Evolutionary conservation across 2,888 invertebrate genomes (phyloP).

Genomic region (Drosophila setosimentum): DNA sequence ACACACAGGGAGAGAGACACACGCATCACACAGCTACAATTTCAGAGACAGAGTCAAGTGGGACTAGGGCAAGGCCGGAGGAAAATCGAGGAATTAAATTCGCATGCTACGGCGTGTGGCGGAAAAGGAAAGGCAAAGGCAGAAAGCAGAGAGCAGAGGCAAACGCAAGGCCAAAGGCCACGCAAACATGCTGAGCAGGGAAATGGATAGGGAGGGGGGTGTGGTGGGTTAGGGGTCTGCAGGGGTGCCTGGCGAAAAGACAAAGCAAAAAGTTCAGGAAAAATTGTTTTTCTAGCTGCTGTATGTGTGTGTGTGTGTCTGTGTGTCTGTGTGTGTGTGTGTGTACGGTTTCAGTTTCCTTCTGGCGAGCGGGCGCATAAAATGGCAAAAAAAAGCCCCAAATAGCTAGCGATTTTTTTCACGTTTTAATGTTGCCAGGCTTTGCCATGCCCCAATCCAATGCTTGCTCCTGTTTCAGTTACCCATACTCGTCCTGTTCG

Average conservation of each 20-base stretch:
- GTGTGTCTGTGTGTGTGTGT: slow-evolving; percentile 19
- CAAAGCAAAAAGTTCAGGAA: slow-evolving; percentile 73
- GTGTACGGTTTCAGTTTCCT: slow-evolving; percentile 65
- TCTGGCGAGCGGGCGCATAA: slow-evolving; percentile 54
- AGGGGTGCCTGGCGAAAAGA: slow-evolving; percentile 34
- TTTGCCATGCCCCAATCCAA: slow-evolving; percentile 14
- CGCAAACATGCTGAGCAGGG: slow-evolving; percentile 43
- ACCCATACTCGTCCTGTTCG: slow-evolving; percentile 20
- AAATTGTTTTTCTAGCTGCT: slow-evolving; percentile 73
- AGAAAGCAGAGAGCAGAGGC: slow-evolving; percentile 42
- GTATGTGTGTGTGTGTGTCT: slow-evolving; percentile 15
- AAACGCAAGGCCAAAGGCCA: slow-evolving; percentile 65
- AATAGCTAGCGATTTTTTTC: slow-evolving; percentile 77
- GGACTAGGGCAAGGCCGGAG: slow-evolving; percentile 83
- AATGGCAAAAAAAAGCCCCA: slow-evolving; percentile 51
- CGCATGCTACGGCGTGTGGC: slow-evolving; percentile 65
- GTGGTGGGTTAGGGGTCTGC: not conserved
- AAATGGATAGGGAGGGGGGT: not conserved
- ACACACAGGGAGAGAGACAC: slow-evolving; percentile 12
- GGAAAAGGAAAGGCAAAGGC: slow-evolving; percentile 15
- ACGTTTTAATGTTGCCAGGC: slow-evolving; percentile 73
- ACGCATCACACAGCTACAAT: slow-evolving; percentile 6
- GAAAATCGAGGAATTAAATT: slow-evolving; percentile 73
- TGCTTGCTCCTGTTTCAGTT: slow-evolving; percentile 6
- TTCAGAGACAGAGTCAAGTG: slow-evolving; percentile 58